Conservation (phyloP, 2,113 vertebrate species). For the Azemiops feae region DNA sequence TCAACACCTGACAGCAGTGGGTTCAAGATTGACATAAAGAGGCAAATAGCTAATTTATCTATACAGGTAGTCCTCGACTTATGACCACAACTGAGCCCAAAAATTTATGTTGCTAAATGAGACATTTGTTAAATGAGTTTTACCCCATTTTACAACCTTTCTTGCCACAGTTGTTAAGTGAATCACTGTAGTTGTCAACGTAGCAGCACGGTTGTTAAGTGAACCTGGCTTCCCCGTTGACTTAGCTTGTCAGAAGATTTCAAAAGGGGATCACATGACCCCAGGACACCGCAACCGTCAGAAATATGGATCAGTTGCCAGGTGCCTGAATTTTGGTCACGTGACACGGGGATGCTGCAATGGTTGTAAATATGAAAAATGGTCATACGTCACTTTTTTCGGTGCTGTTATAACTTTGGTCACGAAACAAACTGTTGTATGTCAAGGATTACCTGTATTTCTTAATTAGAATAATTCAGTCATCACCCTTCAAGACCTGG, state of each 20-base stretch:
- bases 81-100: neutral
- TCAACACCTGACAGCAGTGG: neutral
- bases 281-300: neutral
- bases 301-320: neutral
- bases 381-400: too few species aligned
- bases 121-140: neutral
- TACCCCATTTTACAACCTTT: neutral
- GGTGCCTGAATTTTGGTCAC: neutral
- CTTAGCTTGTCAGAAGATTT: neutral
- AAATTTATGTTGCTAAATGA: neutral
- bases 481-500: too few species aligned
- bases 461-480: neutral
- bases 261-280: neutral
- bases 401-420: too few species aligned
- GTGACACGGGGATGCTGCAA: neutral
- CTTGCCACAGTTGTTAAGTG: neutral
- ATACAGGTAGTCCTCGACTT: neutral
- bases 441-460: neutral
- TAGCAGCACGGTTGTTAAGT: neutral
- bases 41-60: neutral
- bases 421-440: too few species aligned
- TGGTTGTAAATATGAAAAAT: neutral
- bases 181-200: neutral
- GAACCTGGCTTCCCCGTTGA: neutral
- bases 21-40: neutral